These are phyloP conservation scores for Trichopoda pennipes DNA, from an alignment of 2,888 invertebrate genomes.

Conservation along the genomic window DNA sequence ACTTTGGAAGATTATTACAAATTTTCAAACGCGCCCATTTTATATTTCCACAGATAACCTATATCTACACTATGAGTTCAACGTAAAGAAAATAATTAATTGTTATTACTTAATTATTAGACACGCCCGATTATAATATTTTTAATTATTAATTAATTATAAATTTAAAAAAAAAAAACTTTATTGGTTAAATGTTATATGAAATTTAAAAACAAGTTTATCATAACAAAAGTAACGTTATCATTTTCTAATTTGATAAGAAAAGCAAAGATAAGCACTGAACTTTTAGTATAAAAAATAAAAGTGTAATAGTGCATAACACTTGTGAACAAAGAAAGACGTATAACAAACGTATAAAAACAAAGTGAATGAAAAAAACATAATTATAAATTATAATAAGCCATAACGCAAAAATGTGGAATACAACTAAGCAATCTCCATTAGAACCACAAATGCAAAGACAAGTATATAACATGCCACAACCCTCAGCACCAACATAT, in stretches of 20 bases:
- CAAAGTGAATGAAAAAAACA: neutral
- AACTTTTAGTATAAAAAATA: neutral
- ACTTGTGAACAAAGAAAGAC: slow-evolving; percentile 4
- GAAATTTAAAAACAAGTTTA: too few relatives aligned
- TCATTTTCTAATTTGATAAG: slow-evolving; percentile 12
- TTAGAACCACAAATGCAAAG: neutral
- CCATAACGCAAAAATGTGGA: slow-evolving; percentile 9
- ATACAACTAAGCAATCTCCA: slow-evolving; percentile 16
- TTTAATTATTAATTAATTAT: too few relatives aligned
- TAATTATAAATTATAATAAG: neutral
- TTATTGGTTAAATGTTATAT: too few relatives aligned
- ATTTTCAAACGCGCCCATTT: too few relatives aligned
- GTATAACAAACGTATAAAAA: neutral
- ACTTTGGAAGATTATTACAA: too few relatives aligned
- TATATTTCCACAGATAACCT: too few relatives aligned
- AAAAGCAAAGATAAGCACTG: slow-evolving; percentile 4
- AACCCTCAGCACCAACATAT: slow-evolving; percentile 30
- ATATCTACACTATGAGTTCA: too few relatives aligned
- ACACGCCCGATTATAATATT: too few relatives aligned
- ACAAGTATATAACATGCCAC: slow-evolving; percentile 39
- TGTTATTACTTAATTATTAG: too few relatives aligned
- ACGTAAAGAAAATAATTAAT: too few relatives aligned
- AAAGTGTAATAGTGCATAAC: slow-evolving; percentile 19
- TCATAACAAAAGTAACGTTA: slow-evolving; percentile 1
- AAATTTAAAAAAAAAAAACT: too few relatives aligned